A percentile compares a stretch with the other conserved stretches of the same genome.
phyloP scores from a whole-genome alignment of 2,797 vertebrate species.

The Mus spretus region DNA sequence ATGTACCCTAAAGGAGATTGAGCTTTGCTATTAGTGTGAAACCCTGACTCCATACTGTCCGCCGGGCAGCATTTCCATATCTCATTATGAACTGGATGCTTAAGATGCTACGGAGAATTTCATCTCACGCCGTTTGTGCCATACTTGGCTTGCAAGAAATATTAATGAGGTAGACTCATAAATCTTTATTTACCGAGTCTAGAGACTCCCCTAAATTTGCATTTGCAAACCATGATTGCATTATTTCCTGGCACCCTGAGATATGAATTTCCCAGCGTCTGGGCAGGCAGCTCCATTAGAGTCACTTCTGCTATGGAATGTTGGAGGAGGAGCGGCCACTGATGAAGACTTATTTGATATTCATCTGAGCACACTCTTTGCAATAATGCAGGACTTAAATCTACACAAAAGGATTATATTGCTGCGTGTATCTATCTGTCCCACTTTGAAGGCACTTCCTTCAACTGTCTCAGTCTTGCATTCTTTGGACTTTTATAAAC shows the following conservation, averaged over 20 bases:
- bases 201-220: constrained; percentile 71
- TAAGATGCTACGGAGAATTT: constrained; percentile 64
- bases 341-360: constrained; percentile 83
- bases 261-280: constrained; percentile 67
- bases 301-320: constrained; percentile 72
- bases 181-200: constrained; percentile 77
- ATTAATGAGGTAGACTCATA: constrained; percentile 73
- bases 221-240: constrained; percentile 68
- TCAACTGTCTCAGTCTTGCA: constrained; percentile 30
- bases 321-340: constrained; percentile 64
- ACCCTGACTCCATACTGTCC: constrained; percentile 6
- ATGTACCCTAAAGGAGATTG: constrained; percentile 21
- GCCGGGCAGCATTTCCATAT: constrained; percentile 70
- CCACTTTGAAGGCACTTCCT: constrained; percentile 35
- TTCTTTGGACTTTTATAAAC: background rate
- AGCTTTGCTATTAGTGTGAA: constrained; percentile 57
- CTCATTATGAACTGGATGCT: constrained; percentile 68
- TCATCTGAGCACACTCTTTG: constrained; percentile 71
- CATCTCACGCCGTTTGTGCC: constrained; percentile 62
- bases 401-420: constrained; percentile 54
- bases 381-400: constrained; percentile 48
- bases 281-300: constrained; percentile 76
- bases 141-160: constrained; percentile 72
- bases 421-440: constrained; percentile 19
- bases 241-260: constrained; percentile 66